A percentile compares a stretch with the other conserved stretches of the same genome.
phyloP scores from a whole-genome alignment of 2,797 vertebrate species.

The Chelmon rostratus region DNA sequence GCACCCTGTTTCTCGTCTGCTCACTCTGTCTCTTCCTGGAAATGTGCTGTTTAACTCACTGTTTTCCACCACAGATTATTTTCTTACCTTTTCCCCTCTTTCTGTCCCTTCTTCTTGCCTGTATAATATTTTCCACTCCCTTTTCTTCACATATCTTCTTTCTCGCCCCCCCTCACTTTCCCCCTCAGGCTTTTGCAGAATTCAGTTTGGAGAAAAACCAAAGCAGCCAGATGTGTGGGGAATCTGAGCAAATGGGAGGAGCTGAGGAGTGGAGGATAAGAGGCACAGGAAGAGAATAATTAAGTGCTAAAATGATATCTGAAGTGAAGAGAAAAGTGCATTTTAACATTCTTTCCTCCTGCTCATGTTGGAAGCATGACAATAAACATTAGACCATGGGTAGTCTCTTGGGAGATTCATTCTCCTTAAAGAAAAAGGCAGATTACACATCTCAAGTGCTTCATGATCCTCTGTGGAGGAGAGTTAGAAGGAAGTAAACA shows the following conservation, averaged over 20 bases:
- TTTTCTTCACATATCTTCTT: constrained; percentile 43
- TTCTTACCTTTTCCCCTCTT: constrained; percentile 28
- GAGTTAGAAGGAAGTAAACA: not conserved
- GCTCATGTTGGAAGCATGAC: not conserved
- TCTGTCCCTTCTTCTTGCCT: constrained; percentile 30
- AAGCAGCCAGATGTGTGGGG: constrained; percentile 79
- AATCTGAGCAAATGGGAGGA: constrained; percentile 67
- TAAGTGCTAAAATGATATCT: not conserved
- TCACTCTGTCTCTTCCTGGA: constrained; percentile 43
- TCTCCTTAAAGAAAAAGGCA: not conserved
- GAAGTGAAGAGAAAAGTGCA: not conserved
- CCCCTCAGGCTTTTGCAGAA: constrained; percentile 56
- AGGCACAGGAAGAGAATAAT: constrained; percentile 9
- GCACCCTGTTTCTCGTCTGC: constrained; percentile 20
- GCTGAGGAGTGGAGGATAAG: constrained; percentile 38
- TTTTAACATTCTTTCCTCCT: constrained; percentile 3
- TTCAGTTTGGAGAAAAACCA: constrained; percentile 68
- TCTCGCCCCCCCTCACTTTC: constrained; percentile 16
- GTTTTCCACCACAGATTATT: constrained; percentile 44
- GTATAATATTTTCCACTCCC: constrained; percentile 52
- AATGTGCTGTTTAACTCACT: constrained; percentile 35
- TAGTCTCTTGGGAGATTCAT: not conserved
- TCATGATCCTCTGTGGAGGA: not conserved
- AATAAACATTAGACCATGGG: not conserved
- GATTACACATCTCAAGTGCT: not conserved